phyloP scores from a whole-genome alignment of 2,113 vertebrate genomes.

The Hepsetus odoe region DNA sequence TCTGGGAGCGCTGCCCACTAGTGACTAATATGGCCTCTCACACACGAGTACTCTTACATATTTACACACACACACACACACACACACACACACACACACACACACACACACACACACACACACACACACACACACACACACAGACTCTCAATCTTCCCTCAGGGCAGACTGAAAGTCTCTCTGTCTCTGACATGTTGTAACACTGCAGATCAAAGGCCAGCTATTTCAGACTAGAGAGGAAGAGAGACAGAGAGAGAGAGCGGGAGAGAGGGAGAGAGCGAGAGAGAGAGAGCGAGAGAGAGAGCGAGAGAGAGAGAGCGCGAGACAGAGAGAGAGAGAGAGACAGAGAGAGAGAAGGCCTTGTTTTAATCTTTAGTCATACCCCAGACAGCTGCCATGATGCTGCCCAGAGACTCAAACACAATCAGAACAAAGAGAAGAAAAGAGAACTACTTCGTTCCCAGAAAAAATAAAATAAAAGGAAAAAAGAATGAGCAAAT shows the following conservation, averaged over 20 bases:
- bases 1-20: slow-evolving; percentile 49
- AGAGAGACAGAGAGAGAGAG: slow-evolving; percentile 21
- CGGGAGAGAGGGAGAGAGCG: slow-evolving; percentile 13
- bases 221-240: slow-evolving; percentile 33
- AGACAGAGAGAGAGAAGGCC: slow-evolving; percentile 55
- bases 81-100: no score
- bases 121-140: slow-evolving; percentile 28
- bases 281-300: background rate
- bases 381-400: background rate
- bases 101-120: slow-evolving; percentile 30
- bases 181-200: slow-evolving; percentile 44
- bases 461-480: no score
- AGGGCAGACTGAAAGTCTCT: slow-evolving; percentile 18
- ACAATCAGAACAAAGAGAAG: background rate
- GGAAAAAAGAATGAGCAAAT: no score
- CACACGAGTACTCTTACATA: slow-evolving; percentile 38
- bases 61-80: slow-evolving; percentile 3
- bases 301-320: slow-evolving; percentile 52
- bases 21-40: slow-evolving; percentile 65
- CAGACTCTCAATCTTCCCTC: slow-evolving; percentile 5
- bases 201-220: slow-evolving; percentile 52
- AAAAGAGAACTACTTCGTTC: no score
- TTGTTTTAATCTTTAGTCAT: no score
- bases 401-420: background rate
- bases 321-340: slow-evolving; percentile 68